Conservation (phyloP, 2,113 vertebrate species). For the Geococcyx californianus region DNA sequence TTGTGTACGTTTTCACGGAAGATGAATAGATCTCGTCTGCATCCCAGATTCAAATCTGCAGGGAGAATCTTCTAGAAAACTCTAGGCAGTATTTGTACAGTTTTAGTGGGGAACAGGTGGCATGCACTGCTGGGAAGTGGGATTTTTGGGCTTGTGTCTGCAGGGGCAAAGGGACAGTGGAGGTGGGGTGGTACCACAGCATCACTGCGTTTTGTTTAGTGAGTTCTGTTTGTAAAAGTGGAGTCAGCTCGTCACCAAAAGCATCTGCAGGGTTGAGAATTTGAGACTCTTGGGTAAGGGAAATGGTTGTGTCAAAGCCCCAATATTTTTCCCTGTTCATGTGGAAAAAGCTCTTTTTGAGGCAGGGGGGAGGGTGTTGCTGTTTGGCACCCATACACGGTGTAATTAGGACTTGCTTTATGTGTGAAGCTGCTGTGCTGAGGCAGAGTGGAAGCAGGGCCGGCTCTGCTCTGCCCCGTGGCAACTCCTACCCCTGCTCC, state of each 20-base stretch:
- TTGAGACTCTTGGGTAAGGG: neutral
- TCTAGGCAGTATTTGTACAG: neutral
- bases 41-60: neutral
- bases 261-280: neutral
- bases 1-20: neutral
- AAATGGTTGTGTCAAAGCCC: neutral
- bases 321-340: neutral
- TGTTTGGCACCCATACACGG: accelerated
- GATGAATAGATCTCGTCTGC: neutral
- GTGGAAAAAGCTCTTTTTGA: neutral
- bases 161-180: neutral
- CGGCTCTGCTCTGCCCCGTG: neutral
- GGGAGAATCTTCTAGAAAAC: neutral
- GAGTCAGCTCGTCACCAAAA: neutral
- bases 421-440: neutral
- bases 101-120: neutral
- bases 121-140: neutral
- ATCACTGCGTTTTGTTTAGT: accelerated
- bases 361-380: neutral
- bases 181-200: neutral
- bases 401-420: neutral
- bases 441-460: neutral
- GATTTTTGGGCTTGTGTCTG: neutral
- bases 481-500: neutral
- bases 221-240: neutral